Percentiles rank a stretch among this genome's conserved stretches.
phyloP scores from a whole-genome alignment of 1,140 invertebrate species.

The Holcopasites calliopsidis region DNA sequence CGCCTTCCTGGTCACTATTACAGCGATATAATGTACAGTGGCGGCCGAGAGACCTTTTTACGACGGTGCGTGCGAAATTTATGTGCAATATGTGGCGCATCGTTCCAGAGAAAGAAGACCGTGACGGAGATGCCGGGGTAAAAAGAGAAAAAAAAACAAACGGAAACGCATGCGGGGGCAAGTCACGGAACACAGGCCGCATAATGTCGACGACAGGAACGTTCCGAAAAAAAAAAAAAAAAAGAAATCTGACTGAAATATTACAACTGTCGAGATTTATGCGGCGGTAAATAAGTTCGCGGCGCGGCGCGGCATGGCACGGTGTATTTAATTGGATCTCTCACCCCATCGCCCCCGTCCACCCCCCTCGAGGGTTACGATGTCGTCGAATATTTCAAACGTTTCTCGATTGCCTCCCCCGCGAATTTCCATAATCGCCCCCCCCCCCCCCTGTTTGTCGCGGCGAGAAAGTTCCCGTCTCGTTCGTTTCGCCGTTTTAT shows the following conservation, averaged over 20 bases:
- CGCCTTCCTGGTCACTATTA: constrained; percentile 56
- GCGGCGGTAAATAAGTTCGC: constrained; percentile 53
- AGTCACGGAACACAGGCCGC: constrained; percentile 37
- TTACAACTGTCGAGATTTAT: constrained; percentile 60
- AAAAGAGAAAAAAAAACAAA: not conserved
- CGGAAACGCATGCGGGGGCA: not conserved
- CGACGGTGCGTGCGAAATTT: constrained; percentile 61
- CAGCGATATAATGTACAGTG: constrained; percentile 61
- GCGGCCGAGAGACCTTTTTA: constrained; percentile 50
- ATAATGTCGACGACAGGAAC: constrained; percentile 50
- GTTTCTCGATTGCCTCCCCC: constrained; percentile 40
- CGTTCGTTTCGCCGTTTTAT: constrained; percentile 15
- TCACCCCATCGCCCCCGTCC: not conserved
- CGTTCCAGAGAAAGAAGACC: constrained; percentile 19
- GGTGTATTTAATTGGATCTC: constrained; percentile 55
- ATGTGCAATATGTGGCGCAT: constrained; percentile 66
- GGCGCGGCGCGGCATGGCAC: not conserved
- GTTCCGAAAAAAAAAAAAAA: constrained; percentile 33
- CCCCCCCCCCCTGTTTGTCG: constrained; percentile 6
- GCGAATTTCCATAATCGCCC: constrained; percentile 34
- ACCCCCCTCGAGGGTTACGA: not conserved
- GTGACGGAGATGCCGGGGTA: not conserved
- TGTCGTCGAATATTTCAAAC: constrained; percentile 42
- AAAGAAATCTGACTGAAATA: constrained; percentile 58
- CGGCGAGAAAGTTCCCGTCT: too few species aligned